phyloP scores from a whole-genome alignment of 2,797 vertebrate genomes.

The Melanogrammus aeglefinus region DNA sequence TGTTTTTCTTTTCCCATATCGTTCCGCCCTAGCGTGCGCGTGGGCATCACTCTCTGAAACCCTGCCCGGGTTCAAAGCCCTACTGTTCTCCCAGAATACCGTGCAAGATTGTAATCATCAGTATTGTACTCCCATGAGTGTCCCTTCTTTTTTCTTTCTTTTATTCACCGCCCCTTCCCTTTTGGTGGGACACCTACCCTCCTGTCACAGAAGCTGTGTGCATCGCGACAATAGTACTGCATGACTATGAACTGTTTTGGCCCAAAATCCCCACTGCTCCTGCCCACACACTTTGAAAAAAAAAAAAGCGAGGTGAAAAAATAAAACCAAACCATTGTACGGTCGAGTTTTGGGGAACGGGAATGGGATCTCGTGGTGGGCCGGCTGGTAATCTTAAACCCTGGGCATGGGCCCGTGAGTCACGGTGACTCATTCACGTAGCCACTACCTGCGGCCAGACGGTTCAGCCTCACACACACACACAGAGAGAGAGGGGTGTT shows the following conservation, averaged over 20 bases:
- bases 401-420: slow-evolving; percentile 31
- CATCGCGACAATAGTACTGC: slow-evolving; percentile 24
- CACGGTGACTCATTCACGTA: slow-evolving; percentile 19
- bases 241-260: slow-evolving; percentile 39
- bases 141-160: background rate
- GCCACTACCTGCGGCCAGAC: background rate
- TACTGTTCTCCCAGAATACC: too few relatives aligned
- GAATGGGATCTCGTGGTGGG: slow-evolving; percentile 37
- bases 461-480: background rate
- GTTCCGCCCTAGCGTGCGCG: background rate
- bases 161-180: background rate
- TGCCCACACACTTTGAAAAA: background rate
- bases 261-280: slow-evolving; percentile 13
- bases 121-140: background rate
- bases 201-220: slow-evolving; percentile 26
- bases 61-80: too few relatives aligned
- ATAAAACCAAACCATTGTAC: slow-evolving; percentile 3
- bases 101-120: too few relatives aligned
- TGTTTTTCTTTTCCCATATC: too few relatives aligned
- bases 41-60: background rate
- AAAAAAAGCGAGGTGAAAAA: background rate
- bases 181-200: slow-evolving; percentile 19
- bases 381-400: slow-evolving; percentile 35
- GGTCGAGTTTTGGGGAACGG: slow-evolving; percentile 34
- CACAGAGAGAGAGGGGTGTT: background rate